Conservation (phyloP, 1,140 invertebrate species). For the Zaprionus gabonicus region DNA sequence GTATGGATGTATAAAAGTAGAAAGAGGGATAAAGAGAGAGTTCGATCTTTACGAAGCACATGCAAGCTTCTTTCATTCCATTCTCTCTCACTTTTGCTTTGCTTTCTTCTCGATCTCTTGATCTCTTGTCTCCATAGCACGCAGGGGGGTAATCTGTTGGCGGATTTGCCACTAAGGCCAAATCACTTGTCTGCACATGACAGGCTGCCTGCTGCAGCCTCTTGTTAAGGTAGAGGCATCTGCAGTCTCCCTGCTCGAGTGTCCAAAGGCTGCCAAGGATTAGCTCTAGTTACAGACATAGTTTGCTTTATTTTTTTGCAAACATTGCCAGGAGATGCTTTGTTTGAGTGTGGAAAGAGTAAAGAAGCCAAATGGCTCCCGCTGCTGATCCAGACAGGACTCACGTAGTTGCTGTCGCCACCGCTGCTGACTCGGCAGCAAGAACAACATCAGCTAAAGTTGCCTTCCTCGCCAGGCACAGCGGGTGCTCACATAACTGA, state of each 20-base stretch:
- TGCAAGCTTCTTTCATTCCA: no score
- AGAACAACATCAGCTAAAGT: constrained; percentile 9
- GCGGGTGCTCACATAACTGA: background rate
- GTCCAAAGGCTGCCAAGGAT: constrained; percentile 8
- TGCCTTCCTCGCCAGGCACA: background rate
- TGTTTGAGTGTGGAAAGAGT: constrained; percentile 13
- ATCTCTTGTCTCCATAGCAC: background rate
- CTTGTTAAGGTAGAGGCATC: background rate
- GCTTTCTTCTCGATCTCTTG: background rate
- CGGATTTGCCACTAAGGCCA: background rate
- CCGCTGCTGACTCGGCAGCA: constrained; percentile 23
- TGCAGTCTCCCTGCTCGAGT: background rate
- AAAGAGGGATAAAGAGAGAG: no score
- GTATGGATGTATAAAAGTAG: no score
- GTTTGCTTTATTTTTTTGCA: background rate
- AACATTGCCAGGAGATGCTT: background rate
- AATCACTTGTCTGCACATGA: constrained; percentile 27
- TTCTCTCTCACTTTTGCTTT: no score
- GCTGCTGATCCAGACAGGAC: background rate
- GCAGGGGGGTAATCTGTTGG: constrained; percentile 17
- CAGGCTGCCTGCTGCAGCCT: constrained; percentile 12
- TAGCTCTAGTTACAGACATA: constrained; percentile 30
- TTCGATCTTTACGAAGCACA: no score
- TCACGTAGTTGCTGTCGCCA: constrained; percentile 8
- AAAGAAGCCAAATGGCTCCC: constrained; percentile 7